A percentile compares a stretch with the other conserved stretches of the same genome.
phyloP scores from a whole-genome alignment of 2,888 invertebrate species.

The Leptinotarsa haldemani region DNA sequence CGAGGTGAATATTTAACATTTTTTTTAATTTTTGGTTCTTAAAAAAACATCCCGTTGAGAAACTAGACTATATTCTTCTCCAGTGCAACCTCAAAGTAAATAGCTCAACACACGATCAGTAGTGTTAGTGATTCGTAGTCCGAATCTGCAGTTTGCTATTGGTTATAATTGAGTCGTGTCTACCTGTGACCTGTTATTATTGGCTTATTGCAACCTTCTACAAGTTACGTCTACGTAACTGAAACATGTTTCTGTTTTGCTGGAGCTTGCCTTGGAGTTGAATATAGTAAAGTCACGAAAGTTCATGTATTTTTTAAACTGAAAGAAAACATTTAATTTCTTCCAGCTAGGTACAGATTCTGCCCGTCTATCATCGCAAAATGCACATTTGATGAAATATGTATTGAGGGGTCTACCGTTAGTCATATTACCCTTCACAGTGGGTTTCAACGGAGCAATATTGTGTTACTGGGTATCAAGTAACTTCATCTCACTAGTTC shows the following conservation, averaged over 20 bases:
- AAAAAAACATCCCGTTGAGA: background rate
- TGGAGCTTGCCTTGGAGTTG: no score
- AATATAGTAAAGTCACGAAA: no score
- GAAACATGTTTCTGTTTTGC: no score
- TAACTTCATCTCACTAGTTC: conserved; percentile 85
- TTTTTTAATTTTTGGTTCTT: background rate
- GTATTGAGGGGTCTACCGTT: conserved; percentile 81
- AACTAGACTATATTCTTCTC: no score
- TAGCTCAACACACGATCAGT: no score
- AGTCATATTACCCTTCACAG: conserved; percentile 84
- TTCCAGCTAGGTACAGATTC: conserved; percentile 80
- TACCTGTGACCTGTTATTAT: no score
- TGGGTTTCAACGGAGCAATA: conserved; percentile 90
- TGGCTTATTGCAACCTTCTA: no score
- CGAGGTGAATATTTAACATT: conserved; percentile 68
- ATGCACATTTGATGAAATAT: conserved; percentile 79
- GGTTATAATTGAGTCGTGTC: no score
- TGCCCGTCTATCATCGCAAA: conserved; percentile 74
- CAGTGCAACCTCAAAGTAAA: no score
- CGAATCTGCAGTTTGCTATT: no score
- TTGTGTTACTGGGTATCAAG: conserved; percentile 91
- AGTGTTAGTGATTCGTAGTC: no score
- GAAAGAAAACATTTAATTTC: conserved; percentile 39
- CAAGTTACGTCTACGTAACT: no score
- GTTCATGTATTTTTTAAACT: background rate